A percentile compares a stretch with the other conserved stretches of the same genome.
Evolutionary conservation across 2,113 vertebrate species (phyloP).

Genomic region (human (Homo sapiens)): GRCh38 chr12:64762501-64763000

Average conservation of each 20-base stretch:
- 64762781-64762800: neutral
- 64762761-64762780: neutral
- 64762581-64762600: neutral
- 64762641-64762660: neutral
- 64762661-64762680: neutral
- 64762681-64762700: neutral
- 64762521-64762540: slow-evolving; percentile 3
- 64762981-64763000: too few relatives aligned
- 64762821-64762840: neutral
- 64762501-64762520: neutral
- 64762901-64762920: neutral
- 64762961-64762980: neutral
- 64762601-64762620: neutral
- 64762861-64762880: neutral
- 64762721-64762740: neutral
- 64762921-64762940: neutral
- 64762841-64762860: neutral
- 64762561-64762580: neutral
- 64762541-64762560: neutral
- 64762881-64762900: neutral
- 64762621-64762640: neutral
- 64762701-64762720: neutral
- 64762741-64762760: neutral
- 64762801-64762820: neutral
- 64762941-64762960: neutral